Percentiles rank a stretch among this genome's conserved stretches.
Evolutionary conservation across 53 echinoderm and acorn worm genomes (phyloP).

Genomic region (Hippasteria phrygiana): DNA sequence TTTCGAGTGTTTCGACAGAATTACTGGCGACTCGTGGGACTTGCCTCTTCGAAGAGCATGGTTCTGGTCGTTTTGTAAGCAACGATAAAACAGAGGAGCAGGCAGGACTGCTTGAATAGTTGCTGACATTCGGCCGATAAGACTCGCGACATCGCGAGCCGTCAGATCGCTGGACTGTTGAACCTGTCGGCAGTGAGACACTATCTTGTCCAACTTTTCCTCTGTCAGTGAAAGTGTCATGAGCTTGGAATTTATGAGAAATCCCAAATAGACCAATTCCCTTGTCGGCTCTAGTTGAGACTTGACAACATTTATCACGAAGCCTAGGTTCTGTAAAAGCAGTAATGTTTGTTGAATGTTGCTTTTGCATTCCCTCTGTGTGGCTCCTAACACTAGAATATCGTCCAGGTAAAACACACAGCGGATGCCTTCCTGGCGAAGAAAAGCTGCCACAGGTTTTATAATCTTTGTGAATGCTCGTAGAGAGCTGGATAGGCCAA

Average conservation of each 20-base stretch:
- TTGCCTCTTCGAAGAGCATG: not conserved
- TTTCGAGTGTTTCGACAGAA: not conserved
- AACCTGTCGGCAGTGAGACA: not conserved
- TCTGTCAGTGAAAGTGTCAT: not conserved
- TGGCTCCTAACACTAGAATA: not conserved
- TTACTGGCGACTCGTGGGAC: not conserved
- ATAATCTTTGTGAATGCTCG: not conserved
- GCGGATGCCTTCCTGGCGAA: not conserved
- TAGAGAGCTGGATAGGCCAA: not conserved
- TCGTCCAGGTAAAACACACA: conserved; percentile 14
- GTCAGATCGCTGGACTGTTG: not conserved
- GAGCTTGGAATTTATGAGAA: not conserved
- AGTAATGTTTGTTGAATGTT: not conserved
- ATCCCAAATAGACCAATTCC: not conserved
- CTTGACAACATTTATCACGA: not conserved
- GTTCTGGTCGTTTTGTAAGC: not conserved
- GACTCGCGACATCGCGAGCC: not conserved
- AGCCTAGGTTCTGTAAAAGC: not conserved
- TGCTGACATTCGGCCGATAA: not conserved
- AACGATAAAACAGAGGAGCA: conserved; percentile 1
- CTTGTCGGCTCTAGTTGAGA: not conserved
- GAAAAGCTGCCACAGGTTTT: not conserved
- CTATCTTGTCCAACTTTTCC: not conserved
- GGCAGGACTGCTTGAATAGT: not conserved
- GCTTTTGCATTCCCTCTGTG: not conserved